Evolutionary conservation across 2,797 vertebrate genomes (phyloP), one percentile per base, ranked within the genome.

Genomic region (Pteropus rufus): DNA sequence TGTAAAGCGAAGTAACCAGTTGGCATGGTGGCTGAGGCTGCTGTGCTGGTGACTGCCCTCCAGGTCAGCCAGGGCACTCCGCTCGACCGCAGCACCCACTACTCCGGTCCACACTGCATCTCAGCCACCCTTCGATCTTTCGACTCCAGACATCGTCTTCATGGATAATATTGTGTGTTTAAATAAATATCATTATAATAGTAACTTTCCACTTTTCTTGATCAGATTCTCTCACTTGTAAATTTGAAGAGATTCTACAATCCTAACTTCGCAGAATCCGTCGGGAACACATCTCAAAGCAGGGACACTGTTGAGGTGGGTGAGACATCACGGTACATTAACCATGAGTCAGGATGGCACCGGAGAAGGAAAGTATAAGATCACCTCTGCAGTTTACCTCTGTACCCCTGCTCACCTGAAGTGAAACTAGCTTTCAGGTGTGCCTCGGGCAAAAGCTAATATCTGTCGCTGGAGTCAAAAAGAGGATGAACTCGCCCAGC

Each of bases 341-440:
- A 11, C 18, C 1, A 0, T 31, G 88, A 64, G 56, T n/a, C 49
- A 62, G 46, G 34, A n/a, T 10, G 14, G 76, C 1, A 1, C 24
- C 34, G 29, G 18, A 82, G 56, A 49, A 80, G 19, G n/a, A 60
- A 81, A 76, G 26, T 21, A 39, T 41, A 24, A 62, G 52, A 29
- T 58, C 94, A 7, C 10, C 65, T 93, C 72, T 60, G 79, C 60
- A 77, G 93, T 5, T 83, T 3, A 34, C 31, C 56, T 4, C 96
- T 96, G 62, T 85, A 91, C 36, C 24, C 26, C 83, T 52, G 56
- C n/a, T 41, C 64, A 56, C 5, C 64, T 69, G 92, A 94, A 97
- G 62, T 12, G 86, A 46, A 82, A 69, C 83, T 96, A 64, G 73
- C 82, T 97, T 93, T 94, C 54, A 97, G 49, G 36, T 92, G 91